A percentile compares a stretch with the other conserved stretches of the same genome.
These are phyloP conservation scores for Phrynocephalus guinanensis DNA, from an alignment of 2,797 vertebrate genomes.

Conservation along the genomic window DNA sequence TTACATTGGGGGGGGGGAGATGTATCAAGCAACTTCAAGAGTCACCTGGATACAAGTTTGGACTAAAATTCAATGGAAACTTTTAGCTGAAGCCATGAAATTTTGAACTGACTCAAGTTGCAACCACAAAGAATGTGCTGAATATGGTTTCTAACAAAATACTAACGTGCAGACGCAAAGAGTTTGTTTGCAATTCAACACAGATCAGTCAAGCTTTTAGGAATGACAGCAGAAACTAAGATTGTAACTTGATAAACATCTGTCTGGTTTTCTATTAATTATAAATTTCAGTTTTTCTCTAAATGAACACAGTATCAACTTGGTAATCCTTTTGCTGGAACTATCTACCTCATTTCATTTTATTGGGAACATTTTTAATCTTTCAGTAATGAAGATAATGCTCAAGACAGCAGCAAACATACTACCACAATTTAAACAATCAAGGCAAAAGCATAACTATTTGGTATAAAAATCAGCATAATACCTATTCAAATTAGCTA, in stretches of 20 bases:
- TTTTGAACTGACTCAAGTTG: conserved; percentile 26
- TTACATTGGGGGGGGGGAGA: background rate
- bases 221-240: background rate
- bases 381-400: too few relatives aligned
- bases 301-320: conserved; percentile 3
- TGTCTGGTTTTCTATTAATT: background rate
- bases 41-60: conserved; percentile 11
- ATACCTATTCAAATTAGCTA: background rate
- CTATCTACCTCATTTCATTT: conserved; percentile 51
- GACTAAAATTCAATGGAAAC: conserved; percentile 3
- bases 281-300: background rate
- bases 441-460: background rate
- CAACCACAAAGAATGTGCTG: conserved; percentile 30
- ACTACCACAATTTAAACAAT: background rate
- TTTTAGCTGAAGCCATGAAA: conserved; percentile 9
- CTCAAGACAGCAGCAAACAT: too few relatives aligned
- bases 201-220: background rate
- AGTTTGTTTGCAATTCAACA: conserved; percentile 2
- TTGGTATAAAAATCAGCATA: background rate
- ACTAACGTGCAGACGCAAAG: background rate
- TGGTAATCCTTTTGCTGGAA: background rate
- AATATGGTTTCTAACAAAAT: conserved; percentile 36
- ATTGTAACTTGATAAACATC: background rate
- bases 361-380: too few relatives aligned
- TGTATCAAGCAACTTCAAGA: conserved; percentile 34